Evolutionary conservation across 2,113 vertebrate genomes (phyloP).

Genomic region (Odontesthes bonariensis): DNA sequence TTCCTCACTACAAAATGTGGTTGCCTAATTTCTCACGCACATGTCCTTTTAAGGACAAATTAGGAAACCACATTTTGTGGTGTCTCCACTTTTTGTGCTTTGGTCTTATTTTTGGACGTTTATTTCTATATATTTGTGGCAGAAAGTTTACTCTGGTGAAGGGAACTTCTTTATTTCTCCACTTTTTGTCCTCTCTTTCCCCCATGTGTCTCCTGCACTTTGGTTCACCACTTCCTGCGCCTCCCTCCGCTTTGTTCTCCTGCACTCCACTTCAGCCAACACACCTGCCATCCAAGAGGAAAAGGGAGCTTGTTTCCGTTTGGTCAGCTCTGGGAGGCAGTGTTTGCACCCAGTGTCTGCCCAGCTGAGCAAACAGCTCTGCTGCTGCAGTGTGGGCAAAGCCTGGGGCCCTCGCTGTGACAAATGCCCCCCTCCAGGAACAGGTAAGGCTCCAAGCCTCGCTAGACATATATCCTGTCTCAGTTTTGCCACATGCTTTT

Average conservation of each 20-base stretch:
- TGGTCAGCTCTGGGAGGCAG: conserved; percentile 92
- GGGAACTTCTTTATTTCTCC: conserved; percentile 76
- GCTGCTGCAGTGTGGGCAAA: conserved; percentile 99
- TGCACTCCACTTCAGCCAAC: conserved; percentile 87
- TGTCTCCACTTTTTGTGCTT: neutral
- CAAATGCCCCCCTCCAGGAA: conserved; percentile 94
- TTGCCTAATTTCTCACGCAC: too few species aligned
- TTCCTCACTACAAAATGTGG: too few species aligned
- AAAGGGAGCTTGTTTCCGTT: conserved; percentile 96
- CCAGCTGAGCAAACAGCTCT: conserved; percentile 97
- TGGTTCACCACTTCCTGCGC: conserved; percentile 55
- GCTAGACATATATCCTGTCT: conserved; percentile 2
- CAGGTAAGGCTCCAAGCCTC: conserved; percentile 89
- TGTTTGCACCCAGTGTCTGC: conserved; percentile 97
- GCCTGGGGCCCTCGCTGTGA: conserved; percentile 97
- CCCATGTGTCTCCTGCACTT: conserved; percentile 64
- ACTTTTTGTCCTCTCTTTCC: conserved; percentile 68
- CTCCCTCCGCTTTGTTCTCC: conserved; percentile 63
- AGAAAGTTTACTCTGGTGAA: conserved; percentile 62
- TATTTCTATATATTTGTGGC: conserved; percentile 19
- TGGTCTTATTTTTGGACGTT: conserved; percentile 24
- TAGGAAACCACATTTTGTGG: too few species aligned
- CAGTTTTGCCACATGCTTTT: neutral
- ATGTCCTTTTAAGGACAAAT: too few species aligned
- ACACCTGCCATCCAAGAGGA: conserved; percentile 89